Evolutionary conservation across 64 coral and sea anemone genomes (phyloP), one percentile per base, ranked within the genome.

Genomic region (Pachyseris speciosa): DNA sequence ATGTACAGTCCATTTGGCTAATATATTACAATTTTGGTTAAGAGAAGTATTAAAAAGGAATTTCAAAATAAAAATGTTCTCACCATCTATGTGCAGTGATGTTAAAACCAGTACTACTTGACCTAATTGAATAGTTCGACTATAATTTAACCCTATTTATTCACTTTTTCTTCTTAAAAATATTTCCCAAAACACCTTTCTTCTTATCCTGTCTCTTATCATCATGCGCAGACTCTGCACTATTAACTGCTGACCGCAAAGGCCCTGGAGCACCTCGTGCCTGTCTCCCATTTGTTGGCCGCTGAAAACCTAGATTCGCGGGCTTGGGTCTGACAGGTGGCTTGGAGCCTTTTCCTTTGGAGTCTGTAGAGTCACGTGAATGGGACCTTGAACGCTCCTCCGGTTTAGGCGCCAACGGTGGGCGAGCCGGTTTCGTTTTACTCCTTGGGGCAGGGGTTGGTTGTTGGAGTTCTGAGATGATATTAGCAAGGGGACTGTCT

Each of bases 141-240:
- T 44, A 24, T 45, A 75, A 20, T 9, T 20, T 12, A 11, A 74
- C 24, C 1, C 41, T 13, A 65, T n/a, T 0, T 44, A 52, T 52
- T 81, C 6, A 81, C 77, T 42, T 81, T 81, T 81, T 81, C 52
- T 61, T 81, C 31, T 81, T 81, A n/a, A 81, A 81, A 81, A 81
- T 81, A 36, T 81, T 81, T 22, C 77, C 77, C 20, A 81, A 81
- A 60, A 81, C 77, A 12, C 77, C 77, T 26, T 41, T 81, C 10
- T 53, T 81, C 52, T 81, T 81, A 2, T 81, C 77, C 13, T 81
- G 51, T 26, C 17, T 81, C 25, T 42, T 81, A 11, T 61, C 32
- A 30, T 63, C 77, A 63, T 59, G 77, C 77, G 53, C 33, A 81
- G 51, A 61, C 32, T 63, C 52, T 41, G 29, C 33, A 41, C 48